Conservation (phyloP, 2,888 invertebrate genomes). For the Abscondita cerata region DNA sequence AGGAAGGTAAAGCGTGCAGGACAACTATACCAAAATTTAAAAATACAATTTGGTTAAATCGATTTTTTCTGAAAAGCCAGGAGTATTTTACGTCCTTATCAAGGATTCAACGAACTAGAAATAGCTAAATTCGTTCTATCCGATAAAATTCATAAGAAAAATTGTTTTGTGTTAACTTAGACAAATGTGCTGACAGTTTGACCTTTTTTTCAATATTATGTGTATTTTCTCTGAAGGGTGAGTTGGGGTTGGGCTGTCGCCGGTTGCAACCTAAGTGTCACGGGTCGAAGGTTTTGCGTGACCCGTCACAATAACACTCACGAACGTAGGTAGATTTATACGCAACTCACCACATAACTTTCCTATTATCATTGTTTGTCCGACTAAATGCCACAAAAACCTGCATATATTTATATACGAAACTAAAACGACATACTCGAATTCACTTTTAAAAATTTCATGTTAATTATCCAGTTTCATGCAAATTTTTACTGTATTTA, state of each 20-base stretch:
- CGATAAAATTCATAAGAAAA: background rate
- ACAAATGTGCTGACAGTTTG: constrained; percentile 22
- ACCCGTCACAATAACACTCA: constrained; percentile 54
- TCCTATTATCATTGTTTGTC: constrained; percentile 57
- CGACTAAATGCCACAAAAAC: constrained; percentile 53
- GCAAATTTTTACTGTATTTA: constrained; percentile 9
- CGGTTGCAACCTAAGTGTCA: constrained; percentile 30
- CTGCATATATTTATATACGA: constrained; percentile 42
- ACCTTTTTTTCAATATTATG: constrained; percentile 23
- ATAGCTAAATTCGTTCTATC: too few relatives aligned
- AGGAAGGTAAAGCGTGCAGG: background rate
- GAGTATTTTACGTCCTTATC: background rate
- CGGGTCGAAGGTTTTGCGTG: constrained; percentile 47
- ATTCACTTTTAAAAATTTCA: constrained; percentile 18
- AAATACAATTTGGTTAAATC: background rate
- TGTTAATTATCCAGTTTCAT: constrained; percentile 3
- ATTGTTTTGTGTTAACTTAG: constrained; percentile 9
- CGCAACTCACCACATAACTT: constrained; percentile 53
- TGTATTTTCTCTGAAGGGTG: constrained; percentile 27
- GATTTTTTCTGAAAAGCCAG: background rate
- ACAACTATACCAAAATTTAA: background rate
- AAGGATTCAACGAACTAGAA: background rate
- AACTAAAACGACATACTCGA: constrained; percentile 34
- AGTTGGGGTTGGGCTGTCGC: constrained; percentile 25
- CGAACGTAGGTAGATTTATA: constrained; percentile 55